These are phyloP conservation scores for Dendrolimus kikuchii DNA, from an alignment of 1,140 invertebrate species.

Conservation along the genomic window DNA sequence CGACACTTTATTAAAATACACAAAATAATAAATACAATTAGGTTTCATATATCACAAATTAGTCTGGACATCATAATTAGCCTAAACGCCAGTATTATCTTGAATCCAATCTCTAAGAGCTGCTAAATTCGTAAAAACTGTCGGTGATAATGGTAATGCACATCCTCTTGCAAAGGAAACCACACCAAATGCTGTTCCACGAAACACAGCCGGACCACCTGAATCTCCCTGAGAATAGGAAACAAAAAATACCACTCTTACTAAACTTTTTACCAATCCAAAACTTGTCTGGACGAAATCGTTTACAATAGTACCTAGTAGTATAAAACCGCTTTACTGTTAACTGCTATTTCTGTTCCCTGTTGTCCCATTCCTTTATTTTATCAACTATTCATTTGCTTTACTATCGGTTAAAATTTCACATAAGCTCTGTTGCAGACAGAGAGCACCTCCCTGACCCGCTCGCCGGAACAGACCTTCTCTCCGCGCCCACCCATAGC, in stretches of 20 bases:
- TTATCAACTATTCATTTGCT: no score
- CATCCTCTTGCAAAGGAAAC: conserved; percentile 63
- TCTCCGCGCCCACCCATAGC: no score
- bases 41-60: conserved; percentile 1
- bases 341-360: no score
- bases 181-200: conserved; percentile 56
- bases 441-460: no score
- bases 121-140: conserved; percentile 62
- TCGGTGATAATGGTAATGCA: conserved; percentile 57
- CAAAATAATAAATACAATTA: neutral
- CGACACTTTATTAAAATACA: neutral
- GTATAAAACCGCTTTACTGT: no score
- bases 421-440: no score
- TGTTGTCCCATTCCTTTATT: no score
- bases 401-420: no score
- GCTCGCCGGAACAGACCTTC: no score
- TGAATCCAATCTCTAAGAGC: conserved; percentile 57
- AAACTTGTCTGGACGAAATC: no score
- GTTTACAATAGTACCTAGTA: no score
- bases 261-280: no score
- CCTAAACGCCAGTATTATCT: conserved; percentile 53
- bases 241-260: neutral
- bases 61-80: conserved; percentile 1
- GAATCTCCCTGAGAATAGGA: conserved; percentile 54
- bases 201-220: conserved; percentile 59